These are phyloP conservation scores for Zonitis immaculata DNA, from an alignment of 2,888 invertebrate genomes.

Conservation along the genomic window DNA sequence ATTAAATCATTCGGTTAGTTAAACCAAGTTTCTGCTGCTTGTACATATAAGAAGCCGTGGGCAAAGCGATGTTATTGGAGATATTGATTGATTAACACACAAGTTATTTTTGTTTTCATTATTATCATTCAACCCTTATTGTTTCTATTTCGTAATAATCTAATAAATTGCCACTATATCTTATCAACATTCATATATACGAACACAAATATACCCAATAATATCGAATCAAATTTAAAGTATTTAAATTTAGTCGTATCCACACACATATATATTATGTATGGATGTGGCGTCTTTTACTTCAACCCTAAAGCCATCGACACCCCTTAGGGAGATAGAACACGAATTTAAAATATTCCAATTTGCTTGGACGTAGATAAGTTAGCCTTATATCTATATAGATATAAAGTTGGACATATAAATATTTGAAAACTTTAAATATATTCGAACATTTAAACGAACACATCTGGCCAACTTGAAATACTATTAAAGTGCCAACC, in stretches of 20 bases:
- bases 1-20: constrained; percentile 52
- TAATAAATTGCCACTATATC: not conserved
- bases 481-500: too few relatives aligned
- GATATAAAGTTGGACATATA: constrained; percentile 12
- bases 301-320: constrained; percentile 31
- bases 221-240: constrained; percentile 34
- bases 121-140: constrained; percentile 9
- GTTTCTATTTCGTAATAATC: not conserved
- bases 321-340: constrained; percentile 34
- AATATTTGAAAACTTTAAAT: constrained; percentile 13
- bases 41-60: constrained; percentile 41
- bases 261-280: too few relatives aligned
- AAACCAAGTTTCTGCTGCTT: constrained; percentile 41
- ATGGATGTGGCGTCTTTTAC: constrained; percentile 24
- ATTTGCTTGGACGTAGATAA: constrained; percentile 45
- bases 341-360: constrained; percentile 47
- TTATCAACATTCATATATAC: constrained; percentile 3
- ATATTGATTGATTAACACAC: constrained; percentile 51
- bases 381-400: too few relatives aligned
- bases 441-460: constrained; percentile 13
- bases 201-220: constrained; percentile 22
- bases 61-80: constrained; percentile 43
- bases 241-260: constrained; percentile 37
- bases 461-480: constrained; percentile 28
- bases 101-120: constrained; percentile 30